These are phyloP conservation scores for Nibea coibor DNA, from an alignment of 2,113 vertebrate species.

Conservation along the genomic window DNA sequence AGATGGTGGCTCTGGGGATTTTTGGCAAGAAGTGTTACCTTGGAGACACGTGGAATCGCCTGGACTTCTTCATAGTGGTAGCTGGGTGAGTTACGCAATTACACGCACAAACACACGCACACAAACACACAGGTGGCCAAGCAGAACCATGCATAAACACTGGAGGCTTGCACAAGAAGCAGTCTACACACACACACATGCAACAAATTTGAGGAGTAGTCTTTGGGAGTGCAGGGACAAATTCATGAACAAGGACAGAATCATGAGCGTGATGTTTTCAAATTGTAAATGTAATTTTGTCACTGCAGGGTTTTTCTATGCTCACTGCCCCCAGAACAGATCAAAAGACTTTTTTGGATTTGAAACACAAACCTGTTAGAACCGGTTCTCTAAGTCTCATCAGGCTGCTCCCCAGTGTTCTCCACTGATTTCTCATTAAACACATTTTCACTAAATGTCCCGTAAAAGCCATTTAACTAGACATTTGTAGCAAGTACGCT, in stretches of 20 bases:
- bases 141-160: slow-evolving; percentile 34
- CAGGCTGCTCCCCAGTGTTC: neutral
- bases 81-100: slow-evolving; percentile 89
- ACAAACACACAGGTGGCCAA: slow-evolving; percentile 33
- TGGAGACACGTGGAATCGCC: slow-evolving; percentile 98
- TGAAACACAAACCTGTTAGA: slow-evolving; percentile 28
- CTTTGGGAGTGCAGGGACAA: neutral
- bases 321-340: neutral
- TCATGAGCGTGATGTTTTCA: neutral
- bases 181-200: neutral
- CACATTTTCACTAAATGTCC: slow-evolving; percentile 27
- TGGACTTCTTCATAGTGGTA: slow-evolving; percentile 98
- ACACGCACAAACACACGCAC: neutral
- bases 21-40: slow-evolving; percentile 99
- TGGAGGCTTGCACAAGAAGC: slow-evolving; percentile 3
- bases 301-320: slow-evolving; percentile 4
- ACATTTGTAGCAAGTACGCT: slow-evolving; percentile 13
- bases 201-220: slow-evolving; percentile 27
- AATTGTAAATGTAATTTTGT: slow-evolving; percentile 29
- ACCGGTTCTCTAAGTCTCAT: slow-evolving; percentile 8
- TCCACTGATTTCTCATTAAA: slow-evolving; percentile 24
- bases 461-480: slow-evolving; percentile 29
- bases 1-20: slow-evolving; percentile 98
- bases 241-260: slow-evolving; percentile 1
- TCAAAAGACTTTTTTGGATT: neutral